phyloP scores from a whole-genome alignment of 2,113 vertebrate genomes.

The Sturnus vulgaris region DNA sequence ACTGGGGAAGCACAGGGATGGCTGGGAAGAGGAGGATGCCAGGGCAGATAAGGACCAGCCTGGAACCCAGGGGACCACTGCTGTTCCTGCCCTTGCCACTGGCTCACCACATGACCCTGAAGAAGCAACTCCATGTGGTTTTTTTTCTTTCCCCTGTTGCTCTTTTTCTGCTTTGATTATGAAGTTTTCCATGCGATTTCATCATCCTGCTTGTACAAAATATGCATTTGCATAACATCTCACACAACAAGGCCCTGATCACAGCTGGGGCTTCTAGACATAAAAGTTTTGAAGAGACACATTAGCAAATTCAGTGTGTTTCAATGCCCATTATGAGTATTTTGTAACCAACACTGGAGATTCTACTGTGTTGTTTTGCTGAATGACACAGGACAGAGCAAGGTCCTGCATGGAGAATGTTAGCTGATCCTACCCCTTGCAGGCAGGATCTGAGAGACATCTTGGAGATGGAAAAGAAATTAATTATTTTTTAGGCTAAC shows the following conservation, averaged over 20 bases:
- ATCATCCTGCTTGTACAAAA: constrained; percentile 25
- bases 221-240: constrained; percentile 13
- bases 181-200: constrained; percentile 7
- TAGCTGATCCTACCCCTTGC: neutral
- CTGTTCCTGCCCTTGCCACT: neutral
- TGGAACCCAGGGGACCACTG: neutral
- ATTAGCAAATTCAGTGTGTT: neutral
- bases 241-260: neutral
- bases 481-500: neutral
- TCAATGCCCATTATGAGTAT: neutral
- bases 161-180: neutral
- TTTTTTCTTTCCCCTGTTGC: neutral
- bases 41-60: neutral
- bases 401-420: neutral
- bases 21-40: neutral
- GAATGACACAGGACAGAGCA: neutral
- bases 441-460: neutral
- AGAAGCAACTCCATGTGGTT: neutral
- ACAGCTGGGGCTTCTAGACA: neutral
- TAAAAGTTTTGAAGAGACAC: neutral
- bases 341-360: neutral
- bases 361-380: neutral
- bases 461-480: neutral
- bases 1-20: neutral
- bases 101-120: neutral